Conservation (phyloP, 1,140 invertebrate genomes). For the Drosophila azteca region DNA sequence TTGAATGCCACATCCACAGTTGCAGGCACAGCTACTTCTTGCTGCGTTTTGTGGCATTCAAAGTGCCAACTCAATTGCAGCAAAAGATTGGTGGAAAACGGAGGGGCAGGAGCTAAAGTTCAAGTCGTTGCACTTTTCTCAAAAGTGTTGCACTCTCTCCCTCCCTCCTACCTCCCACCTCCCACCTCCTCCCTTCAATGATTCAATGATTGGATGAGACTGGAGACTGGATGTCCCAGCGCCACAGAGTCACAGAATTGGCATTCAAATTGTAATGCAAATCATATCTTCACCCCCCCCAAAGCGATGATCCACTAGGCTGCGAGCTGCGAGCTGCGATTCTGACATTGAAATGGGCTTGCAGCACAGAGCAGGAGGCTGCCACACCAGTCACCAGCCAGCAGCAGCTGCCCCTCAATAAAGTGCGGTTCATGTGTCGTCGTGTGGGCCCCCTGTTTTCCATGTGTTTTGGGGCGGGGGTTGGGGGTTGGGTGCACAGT, state of each 20-base stretch:
- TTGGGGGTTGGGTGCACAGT: constrained; percentile 2
- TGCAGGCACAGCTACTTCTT: constrained; percentile 43
- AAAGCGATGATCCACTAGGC: constrained; percentile 25
- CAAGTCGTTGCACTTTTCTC: constrained; percentile 64
- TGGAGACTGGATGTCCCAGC: constrained; percentile 16
- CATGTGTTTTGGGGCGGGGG: constrained; percentile 18
- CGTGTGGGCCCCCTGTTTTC: constrained; percentile 55
- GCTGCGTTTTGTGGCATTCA: constrained; percentile 34
- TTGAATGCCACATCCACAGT: constrained; percentile 6
- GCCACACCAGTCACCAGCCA: constrained; percentile 16
- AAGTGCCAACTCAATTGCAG: constrained; percentile 76
- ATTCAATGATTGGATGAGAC: constrained; percentile 35
- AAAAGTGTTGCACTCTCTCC: constrained; percentile 68
- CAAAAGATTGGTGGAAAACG: constrained; percentile 45
- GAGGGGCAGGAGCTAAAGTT: constrained; percentile 17
- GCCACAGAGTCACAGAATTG: neutral
- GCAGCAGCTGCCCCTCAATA: constrained; percentile 48
- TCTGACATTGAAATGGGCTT: constrained; percentile 70
- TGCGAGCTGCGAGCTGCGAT: constrained; percentile 35
- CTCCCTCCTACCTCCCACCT: no score
- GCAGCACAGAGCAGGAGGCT: constrained; percentile 25
- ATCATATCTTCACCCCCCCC: no score
- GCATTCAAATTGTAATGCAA: no score
- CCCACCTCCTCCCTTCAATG: constrained; percentile 49
- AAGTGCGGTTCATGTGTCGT: constrained; percentile 42